phyloP scores from a whole-genome alignment of 37 sponge, comb jelly and placozoan genomes.

The Tethya wilhelma region DNA sequence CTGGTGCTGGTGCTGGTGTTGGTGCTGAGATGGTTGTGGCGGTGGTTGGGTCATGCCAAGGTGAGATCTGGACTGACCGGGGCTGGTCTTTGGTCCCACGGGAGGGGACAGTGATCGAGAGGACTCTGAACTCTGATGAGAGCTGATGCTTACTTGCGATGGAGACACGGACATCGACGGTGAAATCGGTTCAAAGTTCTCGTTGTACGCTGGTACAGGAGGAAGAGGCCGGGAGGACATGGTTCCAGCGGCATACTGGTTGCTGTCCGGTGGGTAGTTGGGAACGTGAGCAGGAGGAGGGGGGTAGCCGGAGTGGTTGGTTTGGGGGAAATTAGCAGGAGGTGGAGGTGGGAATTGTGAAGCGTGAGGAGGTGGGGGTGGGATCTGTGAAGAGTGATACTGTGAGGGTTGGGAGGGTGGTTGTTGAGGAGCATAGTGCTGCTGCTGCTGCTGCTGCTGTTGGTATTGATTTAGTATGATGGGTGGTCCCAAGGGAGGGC shows the following conservation, averaged over 20 bases:
- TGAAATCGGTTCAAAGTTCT: not conserved
- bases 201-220: conserved; percentile 13
- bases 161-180: conserved; percentile 20
- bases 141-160: conserved; percentile 22
- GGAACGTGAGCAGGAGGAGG: conserved; percentile 24
- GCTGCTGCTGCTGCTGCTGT: too few species aligned
- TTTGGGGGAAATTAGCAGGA: not conserved
- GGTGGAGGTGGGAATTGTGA: not conserved
- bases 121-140: conserved; percentile 33
- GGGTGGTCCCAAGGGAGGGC: conserved; percentile 14
- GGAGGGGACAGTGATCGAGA: conserved; percentile 16
- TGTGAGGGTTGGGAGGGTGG: conserved; percentile 1
- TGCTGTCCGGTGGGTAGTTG: conserved; percentile 12
- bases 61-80: not conserved
- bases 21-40: too few species aligned
- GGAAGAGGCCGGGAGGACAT: not conserved
- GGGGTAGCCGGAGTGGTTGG: not conserved
- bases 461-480: too few species aligned
- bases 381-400: not conserved
- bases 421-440: not conserved
- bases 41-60: too few species aligned
- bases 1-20: too few species aligned
- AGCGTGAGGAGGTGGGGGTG: not conserved
- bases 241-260: conserved; percentile 1
- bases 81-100: conserved; percentile 10